Evolutionary conservation across 2,113 vertebrate genomes (phyloP).

Genomic region (Suncus etruscus): DNA sequence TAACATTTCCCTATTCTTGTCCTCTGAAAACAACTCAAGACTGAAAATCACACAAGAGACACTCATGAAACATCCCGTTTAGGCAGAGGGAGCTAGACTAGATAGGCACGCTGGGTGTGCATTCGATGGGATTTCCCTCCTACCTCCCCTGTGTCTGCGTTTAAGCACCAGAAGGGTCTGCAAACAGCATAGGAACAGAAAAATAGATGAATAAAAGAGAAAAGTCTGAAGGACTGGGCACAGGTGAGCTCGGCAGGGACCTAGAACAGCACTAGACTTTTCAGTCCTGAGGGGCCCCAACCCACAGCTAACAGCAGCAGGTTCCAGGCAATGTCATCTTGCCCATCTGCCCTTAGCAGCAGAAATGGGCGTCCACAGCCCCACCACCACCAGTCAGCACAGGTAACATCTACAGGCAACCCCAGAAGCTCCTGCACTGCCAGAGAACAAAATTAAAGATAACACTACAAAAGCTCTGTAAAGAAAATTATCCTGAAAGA

Average conservation of each 20-base stretch:
- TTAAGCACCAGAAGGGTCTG: neutral
- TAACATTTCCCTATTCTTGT: neutral
- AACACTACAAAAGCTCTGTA: too few relatives aligned
- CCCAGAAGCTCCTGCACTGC: too few relatives aligned
- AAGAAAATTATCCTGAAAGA: too few relatives aligned
- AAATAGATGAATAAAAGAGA: neutral
- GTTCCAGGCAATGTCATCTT: too few relatives aligned
- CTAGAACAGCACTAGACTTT: neutral
- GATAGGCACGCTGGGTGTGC: neutral
- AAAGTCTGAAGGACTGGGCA: conserved; percentile 19
- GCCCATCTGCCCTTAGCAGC: too few relatives aligned
- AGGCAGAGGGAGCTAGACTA: neutral
- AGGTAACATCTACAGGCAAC: too few relatives aligned
- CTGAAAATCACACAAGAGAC: neutral
- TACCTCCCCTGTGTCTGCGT: too few relatives aligned
- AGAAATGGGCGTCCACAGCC: too few relatives aligned
- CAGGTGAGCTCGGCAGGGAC: neutral
- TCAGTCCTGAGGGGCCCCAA: neutral
- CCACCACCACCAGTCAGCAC: too few relatives aligned
- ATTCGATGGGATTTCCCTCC: too few relatives aligned
- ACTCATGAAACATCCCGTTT: neutral
- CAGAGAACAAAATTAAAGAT: too few relatives aligned
- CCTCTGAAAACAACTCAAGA: neutral
- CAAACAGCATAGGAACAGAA: neutral
- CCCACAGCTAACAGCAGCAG: too few relatives aligned